Evolutionary conservation across 2,113 vertebrate species (phyloP), one percentile per base, ranked within the genome.

Genomic region (Chinchilla lanigera): DNA sequence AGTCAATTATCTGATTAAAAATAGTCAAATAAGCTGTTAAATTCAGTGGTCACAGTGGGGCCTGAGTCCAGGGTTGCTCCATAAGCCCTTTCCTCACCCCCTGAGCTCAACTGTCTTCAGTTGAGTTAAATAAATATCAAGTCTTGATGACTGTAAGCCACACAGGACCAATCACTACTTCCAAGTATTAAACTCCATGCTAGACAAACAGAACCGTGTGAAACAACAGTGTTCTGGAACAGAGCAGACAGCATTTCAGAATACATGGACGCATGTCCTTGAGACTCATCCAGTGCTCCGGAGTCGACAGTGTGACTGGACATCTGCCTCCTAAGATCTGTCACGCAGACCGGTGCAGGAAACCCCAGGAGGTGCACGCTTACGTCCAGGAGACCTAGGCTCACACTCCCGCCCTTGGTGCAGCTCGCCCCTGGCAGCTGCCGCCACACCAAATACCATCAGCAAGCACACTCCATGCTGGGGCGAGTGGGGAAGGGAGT

Each of bases 171-270:
- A 83, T 0, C 86, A 26, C 60, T 44, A 81, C 38, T 61, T 95
- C 30, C 10, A 86, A 65, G 80, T 33, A 82, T 41, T 50, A 71
- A 81, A 94, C 7, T 82, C 54, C 63, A 90, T 4, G 30, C 78
- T 0, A 90, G 38, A 86, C 90, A 90, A 54, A 50, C 20, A 65
- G 41, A 93, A 89, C 86, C 61, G 86, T 60, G 90, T 60, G 86
- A 44, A 92, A 69, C 3, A 63, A 38, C 41, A 80, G 41, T 33
- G 82, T 50, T 41, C 75, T 67, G 35, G 44, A 1, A 54, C 6
- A 83, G 44, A 84, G 88, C 83, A 93, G 73, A 67, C 44, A 26
- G 50, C 58, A 50, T 12, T 38, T 67, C 41, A 52, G 71, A 44
- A 78, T 0, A 1, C 41, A 81, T 10, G 2, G 3, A 63, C 0